Evolutionary conservation across 2,797 vertebrate genomes (phyloP), one percentile per base, ranked within the genome.

Genomic region (Phoebastria nigripes): DNA sequence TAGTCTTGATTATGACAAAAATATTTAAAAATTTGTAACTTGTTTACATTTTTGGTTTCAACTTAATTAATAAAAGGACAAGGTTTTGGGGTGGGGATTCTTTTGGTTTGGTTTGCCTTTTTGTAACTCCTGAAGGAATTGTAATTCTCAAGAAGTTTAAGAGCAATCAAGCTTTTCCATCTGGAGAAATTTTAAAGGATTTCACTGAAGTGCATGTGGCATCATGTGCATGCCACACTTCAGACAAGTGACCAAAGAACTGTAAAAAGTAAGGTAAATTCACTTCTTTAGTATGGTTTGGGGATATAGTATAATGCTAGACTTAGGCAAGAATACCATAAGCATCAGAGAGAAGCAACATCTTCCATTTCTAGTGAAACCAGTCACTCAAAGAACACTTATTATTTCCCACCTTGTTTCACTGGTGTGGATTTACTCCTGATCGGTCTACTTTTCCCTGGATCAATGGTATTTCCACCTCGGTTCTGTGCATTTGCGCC

Each of bases 361-460:
- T 2, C 42, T 89, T 87, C 35, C 35, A 25, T 52, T 42, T 91
- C 81, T 9, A 80, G 42, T 62, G 26, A 69, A 91, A 79, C 8
- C 55, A 80, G 59, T 46, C 58, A 44, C 25, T 22, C 22, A 29
- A 51, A 81, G 54, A 56, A 47, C 41, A 70, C 4, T 44, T 11
- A 5, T 12, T 31, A 8, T 25, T 77, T 74, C 97, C 80, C 93
- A 98, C 98, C 98, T 98, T 97, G 97, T 95, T 98, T 99, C 67
- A 97, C 96, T 44, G 98, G 98, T 49, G 98, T 98, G 51, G 97
- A 93, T 97, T 98, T 98, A 97, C 98, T 99, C 93, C 98, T 98
- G 74, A 98, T 95, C 37, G 97, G 96, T 82, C 98, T 98, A 16
- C 97, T 97, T 28, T 98, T 98, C 85, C 97, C 98, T 66, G 96